phyloP scores from a whole-genome alignment of 2,113 vertebrate genomes.

The Genyomyrus donnyi region DNA sequence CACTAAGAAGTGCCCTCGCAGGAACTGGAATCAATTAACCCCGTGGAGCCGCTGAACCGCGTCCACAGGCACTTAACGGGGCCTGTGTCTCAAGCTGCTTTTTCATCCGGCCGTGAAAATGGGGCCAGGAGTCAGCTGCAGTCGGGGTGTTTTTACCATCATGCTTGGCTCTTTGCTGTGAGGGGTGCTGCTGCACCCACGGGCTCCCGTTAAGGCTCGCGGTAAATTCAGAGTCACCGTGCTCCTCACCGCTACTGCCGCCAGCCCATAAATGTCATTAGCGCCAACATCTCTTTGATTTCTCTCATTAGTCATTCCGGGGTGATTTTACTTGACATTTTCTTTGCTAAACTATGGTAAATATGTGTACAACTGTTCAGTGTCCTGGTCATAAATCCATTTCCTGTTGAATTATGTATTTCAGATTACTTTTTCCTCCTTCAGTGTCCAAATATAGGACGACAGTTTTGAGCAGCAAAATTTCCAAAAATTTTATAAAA shows the following conservation, averaged over 20 bases:
- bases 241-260: neutral
- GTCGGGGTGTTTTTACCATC: neutral
- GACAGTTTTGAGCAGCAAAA: neutral
- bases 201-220: neutral
- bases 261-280: neutral
- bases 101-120: neutral
- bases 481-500: neutral
- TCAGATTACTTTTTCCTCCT: neutral
- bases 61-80: neutral
- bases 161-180: neutral
- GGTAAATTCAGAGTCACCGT: neutral
- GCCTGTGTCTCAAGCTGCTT: neutral
- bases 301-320: constrained; percentile 6
- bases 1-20: neutral
- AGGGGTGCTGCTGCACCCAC: neutral
- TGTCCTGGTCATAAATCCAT: neutral
- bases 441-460: neutral
- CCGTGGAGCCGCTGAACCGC: neutral
- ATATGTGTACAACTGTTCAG: neutral
- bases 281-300: neutral
- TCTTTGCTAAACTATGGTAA: neutral
- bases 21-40: neutral
- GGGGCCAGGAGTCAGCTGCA: neutral
- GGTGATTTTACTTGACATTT: neutral
- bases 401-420: neutral